Evolutionary conservation across 2,113 vertebrate genomes (phyloP), one percentile per base, ranked within the genome.

Genomic region (Amblyopsis rosae): DNA sequence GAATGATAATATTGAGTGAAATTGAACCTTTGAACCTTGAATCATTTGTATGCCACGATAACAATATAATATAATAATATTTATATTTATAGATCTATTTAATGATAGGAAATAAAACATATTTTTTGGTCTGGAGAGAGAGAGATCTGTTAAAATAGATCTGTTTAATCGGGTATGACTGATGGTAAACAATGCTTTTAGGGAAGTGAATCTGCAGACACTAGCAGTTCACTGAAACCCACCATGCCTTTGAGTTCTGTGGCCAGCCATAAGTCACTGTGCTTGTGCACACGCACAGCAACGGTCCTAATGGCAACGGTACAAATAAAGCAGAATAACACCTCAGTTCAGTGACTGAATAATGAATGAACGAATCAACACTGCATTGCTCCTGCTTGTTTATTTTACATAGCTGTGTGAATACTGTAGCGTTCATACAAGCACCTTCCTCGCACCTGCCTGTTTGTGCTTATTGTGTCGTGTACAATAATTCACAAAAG

Each of bases 151-250:
- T 26, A 26, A 41, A 6, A 41, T 41, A 41, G 73, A 62, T 65
- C 59, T 56, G 12, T 57, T 77, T 47, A 65, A 67, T 67, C 48
- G 75, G 69, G 66, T 81, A 67, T 61, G 68, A 58, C 48, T 71
- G 69, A 58, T 60, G 58, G 7, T 68, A 56, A 41, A 62, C 32
- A 56, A 13, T 16, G 9, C 49, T 68, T 82, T 76, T 85, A 56
- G 57, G 75, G 83, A 89, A 88, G 70, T 75, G 69, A 74, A 85
- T 88, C 65, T 90, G 90, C 82, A 80, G 74, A 88, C 67, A n/a
- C 55, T 41, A 80, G 75, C 77, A 83, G 46, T 64, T 71, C 79
- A 32, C 50, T 17, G 63, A 57, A 69, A 69, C 65, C 61, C 74
- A 62, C 59, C 62, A 12, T 70, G 72, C 66, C 80, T 73, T 69